Percentiles rank a stretch among this genome's conserved stretches.
phyloP scores from a whole-genome alignment of 2,797 vertebrate genomes.

The Erpetoichthys calabaricus region DNA sequence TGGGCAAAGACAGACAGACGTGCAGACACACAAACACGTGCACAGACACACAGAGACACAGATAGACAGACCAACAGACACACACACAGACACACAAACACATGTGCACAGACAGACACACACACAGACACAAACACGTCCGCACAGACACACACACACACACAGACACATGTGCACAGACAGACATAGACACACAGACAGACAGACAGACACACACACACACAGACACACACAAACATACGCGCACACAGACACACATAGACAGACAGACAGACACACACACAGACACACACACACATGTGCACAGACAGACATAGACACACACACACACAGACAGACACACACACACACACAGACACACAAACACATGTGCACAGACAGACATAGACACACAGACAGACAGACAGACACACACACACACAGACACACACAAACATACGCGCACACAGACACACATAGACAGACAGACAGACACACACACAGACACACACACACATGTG shows the following conservation, averaged over 20 bases:
- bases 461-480: too few relatives aligned
- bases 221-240: too few relatives aligned
- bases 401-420: not conserved
- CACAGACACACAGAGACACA: slow-evolving; percentile 10
- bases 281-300: too few relatives aligned
- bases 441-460: too few relatives aligned
- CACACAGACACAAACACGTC: not conserved
- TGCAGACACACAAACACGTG: slow-evolving; percentile 9
- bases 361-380: not conserved
- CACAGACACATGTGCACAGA: too few relatives aligned
- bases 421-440: too few relatives aligned
- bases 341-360: not conserved
- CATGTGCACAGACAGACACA: not conserved
- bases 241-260: too few relatives aligned
- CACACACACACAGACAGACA: not conserved
- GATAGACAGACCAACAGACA: slow-evolving; percentile 2
- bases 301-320: not conserved
- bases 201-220: too few relatives aligned
- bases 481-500: too few relatives aligned
- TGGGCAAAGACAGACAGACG: not conserved
- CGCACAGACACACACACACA: not conserved
- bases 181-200: too few relatives aligned
- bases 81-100: not conserved
- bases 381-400: not conserved
- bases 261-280: too few relatives aligned